These are phyloP conservation scores for Drosophila teissieri DNA, from an alignment of 1,140 invertebrate genomes.

Conservation along the genomic window DNA sequence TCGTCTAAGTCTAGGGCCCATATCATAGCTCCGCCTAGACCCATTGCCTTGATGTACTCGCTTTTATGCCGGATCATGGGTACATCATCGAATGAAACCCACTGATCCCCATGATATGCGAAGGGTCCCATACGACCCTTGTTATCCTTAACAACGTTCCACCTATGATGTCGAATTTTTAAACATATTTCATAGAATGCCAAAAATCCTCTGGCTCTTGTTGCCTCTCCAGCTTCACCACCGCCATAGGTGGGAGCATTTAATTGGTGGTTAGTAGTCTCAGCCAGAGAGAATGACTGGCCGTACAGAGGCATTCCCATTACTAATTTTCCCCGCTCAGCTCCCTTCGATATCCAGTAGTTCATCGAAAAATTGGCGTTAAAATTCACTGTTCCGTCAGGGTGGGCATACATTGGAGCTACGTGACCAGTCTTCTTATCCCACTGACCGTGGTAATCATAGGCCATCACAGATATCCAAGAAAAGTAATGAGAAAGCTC, in stretches of 20 bases:
- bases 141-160: constrained; percentile 89
- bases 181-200: constrained; percentile 94
- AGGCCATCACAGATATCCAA: constrained; percentile 94
- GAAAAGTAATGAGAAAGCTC: constrained; percentile 89
- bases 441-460: constrained; percentile 94
- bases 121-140: constrained; percentile 91
- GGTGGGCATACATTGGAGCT: constrained; percentile 90
- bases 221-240: constrained; percentile 92
- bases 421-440: constrained; percentile 94
- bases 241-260: constrained; percentile 90
- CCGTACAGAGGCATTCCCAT: constrained; percentile 95
- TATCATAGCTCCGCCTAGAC: constrained; percentile 93
- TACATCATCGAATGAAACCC: constrained; percentile 94
- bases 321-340: constrained; percentile 89
- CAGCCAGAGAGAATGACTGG: constrained; percentile 91
- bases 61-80: constrained; percentile 90
- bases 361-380: constrained; percentile 94
- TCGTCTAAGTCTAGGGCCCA: constrained; percentile 93
- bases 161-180: constrained; percentile 87
- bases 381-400: constrained; percentile 89
- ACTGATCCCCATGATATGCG: constrained; percentile 90
- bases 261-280: constrained; percentile 87
- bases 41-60: constrained; percentile 90
- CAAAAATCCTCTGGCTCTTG: constrained; percentile 91
- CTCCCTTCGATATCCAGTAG: constrained; percentile 92